Evolutionary conservation across 2,113 vertebrate genomes (phyloP).

Genomic region (Vombatus ursinus): DNA sequence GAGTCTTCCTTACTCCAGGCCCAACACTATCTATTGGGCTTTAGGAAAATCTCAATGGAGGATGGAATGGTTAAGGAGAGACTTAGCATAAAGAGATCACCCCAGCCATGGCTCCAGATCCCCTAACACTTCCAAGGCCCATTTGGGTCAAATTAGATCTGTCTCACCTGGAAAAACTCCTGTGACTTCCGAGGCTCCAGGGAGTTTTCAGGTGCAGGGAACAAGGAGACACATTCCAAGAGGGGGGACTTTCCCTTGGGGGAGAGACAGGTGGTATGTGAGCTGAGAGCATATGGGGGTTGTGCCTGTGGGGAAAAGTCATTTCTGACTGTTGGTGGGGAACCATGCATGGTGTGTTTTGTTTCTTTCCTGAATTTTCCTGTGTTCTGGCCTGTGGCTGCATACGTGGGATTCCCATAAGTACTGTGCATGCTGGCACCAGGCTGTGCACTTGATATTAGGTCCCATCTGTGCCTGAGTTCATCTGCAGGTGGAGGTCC

Average conservation of each 20-base stretch:
- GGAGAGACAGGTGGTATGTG: not conserved
- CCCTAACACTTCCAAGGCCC: not conserved
- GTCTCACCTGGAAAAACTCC: no score
- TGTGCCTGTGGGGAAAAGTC: not conserved
- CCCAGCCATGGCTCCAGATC: not conserved
- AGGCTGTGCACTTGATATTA: not conserved
- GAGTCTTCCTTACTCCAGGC: not conserved
- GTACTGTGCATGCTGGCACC: constrained; percentile 31
- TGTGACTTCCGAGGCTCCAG: not conserved
- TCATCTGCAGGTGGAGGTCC: not conserved
- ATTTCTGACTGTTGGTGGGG: constrained; percentile 21
- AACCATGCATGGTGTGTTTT: constrained; percentile 39
- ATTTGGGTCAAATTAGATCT: not conserved
- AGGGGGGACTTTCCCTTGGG: not conserved
- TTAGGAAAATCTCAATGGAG: not conserved
- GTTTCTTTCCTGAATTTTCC: constrained; percentile 34
- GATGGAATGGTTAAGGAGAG: not conserved
- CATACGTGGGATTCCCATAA: constrained; percentile 65
- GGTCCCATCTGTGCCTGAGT: constrained; percentile 9
- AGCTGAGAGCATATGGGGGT: not conserved
- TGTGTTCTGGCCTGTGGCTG: not conserved
- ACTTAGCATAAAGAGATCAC: not conserved
- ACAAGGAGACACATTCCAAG: not conserved
- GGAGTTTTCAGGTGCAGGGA: not conserved
- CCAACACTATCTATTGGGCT: not conserved